Evolutionary conservation across 2,797 vertebrate species (phyloP).

Genomic region (Argyrosomus regius): DNA sequence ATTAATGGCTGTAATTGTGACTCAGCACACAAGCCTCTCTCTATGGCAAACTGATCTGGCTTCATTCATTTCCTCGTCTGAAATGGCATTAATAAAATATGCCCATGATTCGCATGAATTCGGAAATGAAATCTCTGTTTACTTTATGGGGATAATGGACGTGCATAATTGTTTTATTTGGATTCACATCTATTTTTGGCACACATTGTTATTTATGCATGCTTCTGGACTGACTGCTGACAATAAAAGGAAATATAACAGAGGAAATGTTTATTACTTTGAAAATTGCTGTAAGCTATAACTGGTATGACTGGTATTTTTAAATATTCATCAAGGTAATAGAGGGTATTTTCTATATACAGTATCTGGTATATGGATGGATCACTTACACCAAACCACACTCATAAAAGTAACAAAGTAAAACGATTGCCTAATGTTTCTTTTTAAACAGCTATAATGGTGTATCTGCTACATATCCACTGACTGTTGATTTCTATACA

Average conservation of each 20-base stretch:
- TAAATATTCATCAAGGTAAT: not conserved
- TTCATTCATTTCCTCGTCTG: constrained; percentile 44
- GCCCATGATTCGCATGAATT: constrained; percentile 7
- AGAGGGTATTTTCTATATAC: not conserved
- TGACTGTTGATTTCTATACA: not conserved
- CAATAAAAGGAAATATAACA: not conserved
- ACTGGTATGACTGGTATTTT: too few species aligned
- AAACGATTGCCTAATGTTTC: not conserved
- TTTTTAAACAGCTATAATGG: not conserved
- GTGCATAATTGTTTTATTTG: constrained; percentile 40
- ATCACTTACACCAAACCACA: not conserved
- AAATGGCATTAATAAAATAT: constrained; percentile 52
- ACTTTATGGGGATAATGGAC: constrained; percentile 13
- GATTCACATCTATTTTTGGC: constrained; percentile 46
- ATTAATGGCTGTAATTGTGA: constrained; percentile 24
- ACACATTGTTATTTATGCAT: constrained; percentile 38
- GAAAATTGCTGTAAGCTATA: not conserved
- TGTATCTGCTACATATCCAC: not conserved
- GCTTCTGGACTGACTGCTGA: constrained; percentile 12
- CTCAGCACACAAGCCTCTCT: constrained; percentile 25
- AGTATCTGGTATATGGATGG: not conserved
- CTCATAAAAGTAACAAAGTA: not conserved
- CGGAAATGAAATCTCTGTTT: constrained; percentile 48
- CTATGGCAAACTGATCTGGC: not conserved
- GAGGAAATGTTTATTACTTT: not conserved